These are phyloP conservation scores for Odontomachus brunneus DNA, from an alignment of 1,140 invertebrate genomes.

Conservation along the genomic window DNA sequence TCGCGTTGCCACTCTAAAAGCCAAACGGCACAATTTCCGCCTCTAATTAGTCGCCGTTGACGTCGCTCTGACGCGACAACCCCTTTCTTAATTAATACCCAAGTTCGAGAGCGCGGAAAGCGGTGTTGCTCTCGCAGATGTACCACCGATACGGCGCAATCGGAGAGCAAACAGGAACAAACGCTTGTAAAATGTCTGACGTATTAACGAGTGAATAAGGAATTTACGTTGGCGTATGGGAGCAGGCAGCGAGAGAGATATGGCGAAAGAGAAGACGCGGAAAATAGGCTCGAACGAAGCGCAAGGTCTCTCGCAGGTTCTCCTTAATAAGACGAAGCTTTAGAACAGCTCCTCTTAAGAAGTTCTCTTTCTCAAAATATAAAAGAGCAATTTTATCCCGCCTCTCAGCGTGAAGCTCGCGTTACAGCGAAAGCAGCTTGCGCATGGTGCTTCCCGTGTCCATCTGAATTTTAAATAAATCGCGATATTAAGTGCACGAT, in stretches of 20 bases:
- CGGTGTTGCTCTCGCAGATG: conserved; percentile 8
- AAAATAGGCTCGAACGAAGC: no score
- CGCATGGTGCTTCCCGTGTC: no score
- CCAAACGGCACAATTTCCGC: background rate
- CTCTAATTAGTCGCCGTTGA: conserved; percentile 64
- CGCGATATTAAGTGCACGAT: background rate
- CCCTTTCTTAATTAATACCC: conserved; percentile 77
- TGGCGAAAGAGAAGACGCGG: no score
- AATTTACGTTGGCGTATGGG: background rate
- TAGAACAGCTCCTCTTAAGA: no score
- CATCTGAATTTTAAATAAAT: no score
- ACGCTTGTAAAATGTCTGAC: background rate
- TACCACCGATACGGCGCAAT: conserved; percentile 50
- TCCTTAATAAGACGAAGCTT: no score
- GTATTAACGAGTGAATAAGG: conserved; percentile 2
- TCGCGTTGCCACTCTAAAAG: background rate
- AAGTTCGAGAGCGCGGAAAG: conserved; percentile 22
- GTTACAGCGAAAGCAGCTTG: no score
- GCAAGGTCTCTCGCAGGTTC: no score
- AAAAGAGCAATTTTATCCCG: no score
- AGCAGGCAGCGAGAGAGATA: no score
- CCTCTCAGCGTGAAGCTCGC: no score
- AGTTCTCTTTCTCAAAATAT: no score
- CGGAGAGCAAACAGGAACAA: conserved; percentile 37
- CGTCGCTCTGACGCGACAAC: conserved; percentile 58